Evolutionary conservation across 2,797 vertebrate genomes (phyloP).

Genomic region (Lagodon rhomboides): DNA sequence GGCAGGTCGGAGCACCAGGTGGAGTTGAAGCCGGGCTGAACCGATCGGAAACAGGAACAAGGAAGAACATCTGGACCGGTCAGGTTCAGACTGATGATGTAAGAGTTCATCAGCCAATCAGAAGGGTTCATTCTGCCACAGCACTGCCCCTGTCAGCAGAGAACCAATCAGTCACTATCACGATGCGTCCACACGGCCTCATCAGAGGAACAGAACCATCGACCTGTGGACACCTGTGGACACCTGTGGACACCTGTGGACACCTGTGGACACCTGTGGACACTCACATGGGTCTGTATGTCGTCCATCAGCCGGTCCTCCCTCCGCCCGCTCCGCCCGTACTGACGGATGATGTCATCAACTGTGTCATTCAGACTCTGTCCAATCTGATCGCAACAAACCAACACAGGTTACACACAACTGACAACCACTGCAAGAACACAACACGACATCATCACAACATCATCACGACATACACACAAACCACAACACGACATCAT

Average conservation of each 20-base stretch:
- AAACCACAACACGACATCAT: no score
- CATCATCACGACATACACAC: no score
- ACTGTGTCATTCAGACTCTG: conserved; percentile 9
- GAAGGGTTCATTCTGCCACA: conserved; percentile 60
- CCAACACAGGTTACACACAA: not conserved
- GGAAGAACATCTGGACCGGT: conserved; percentile 47
- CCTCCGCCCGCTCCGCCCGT: no score
- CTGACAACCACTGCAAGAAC: no score
- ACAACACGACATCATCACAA: no score
- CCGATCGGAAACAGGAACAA: conserved; percentile 73
- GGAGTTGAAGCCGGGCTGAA: fast-evolving
- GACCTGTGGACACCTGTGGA: no score
- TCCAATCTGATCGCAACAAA: conserved; percentile 51
- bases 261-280: no score
- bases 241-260: no score
- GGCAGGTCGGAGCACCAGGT: conserved; percentile 52
- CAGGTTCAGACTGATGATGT: conserved; percentile 48
- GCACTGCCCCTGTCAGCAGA: conserved; percentile 64
- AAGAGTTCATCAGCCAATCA: conserved; percentile 76
- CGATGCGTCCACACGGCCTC: no score
- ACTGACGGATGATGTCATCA: conserved; percentile 33
- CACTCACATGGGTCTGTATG: conserved; percentile 71
- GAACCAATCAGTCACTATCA: not conserved
- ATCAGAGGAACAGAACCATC: not conserved
- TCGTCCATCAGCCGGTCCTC: conserved; percentile 66